Base-by-base conservation (phyloP, 2,113 vertebrate genomes). In the Picathartes gymnocephalus region DNA sequence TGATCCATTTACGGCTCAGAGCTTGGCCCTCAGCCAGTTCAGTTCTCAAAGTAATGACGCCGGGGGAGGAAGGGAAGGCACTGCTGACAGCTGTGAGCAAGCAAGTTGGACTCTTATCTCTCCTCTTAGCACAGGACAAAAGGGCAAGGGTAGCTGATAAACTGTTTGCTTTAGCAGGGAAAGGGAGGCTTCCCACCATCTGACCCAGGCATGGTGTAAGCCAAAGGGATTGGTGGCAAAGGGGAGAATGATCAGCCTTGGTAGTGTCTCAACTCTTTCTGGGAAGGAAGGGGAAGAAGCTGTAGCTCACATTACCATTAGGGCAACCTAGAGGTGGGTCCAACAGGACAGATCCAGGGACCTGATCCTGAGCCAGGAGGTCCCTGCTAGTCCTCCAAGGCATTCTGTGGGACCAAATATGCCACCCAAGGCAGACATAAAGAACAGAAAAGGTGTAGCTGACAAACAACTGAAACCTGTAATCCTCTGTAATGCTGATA, bases 71-170 rank as follows among this genome's bases (percentile, higher is more conserved):
- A 42, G 45, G 37, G 57, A 92, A 53, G 35, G 60, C 42, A 35
- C 39, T 79, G 57, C 39, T 61, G 79, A 91, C 80, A 90, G 80
- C 86, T 70, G 23, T 33, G 58, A 92, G 68, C 68, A 27, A 72
- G 74, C 82, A 73, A 80, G 25, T 73, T 61, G 77, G 81, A 4
- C 72, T 90, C 69, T 90, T 95, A 95, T 93, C 96, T 91, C 78
- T 79, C 57, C 85, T 91, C 61, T 50, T 65, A 47, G 70, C 57
- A 62, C 69, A 77, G 91, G 69, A 83, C 87, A 92, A 96, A 96
- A 92, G 57, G 73, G 90, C 57, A 64, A 76, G 62, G 90, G 64
- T 79, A 85, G 39, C 50, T 9, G 15, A 91, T 62, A 78, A 88
- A 68, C 24, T 69, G 79, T 48, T 83, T 91, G 81, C 81, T 92